Evolutionary conservation across 2,797 vertebrate genomes (phyloP).

Genomic region (Gobio occitaniae): DNA sequence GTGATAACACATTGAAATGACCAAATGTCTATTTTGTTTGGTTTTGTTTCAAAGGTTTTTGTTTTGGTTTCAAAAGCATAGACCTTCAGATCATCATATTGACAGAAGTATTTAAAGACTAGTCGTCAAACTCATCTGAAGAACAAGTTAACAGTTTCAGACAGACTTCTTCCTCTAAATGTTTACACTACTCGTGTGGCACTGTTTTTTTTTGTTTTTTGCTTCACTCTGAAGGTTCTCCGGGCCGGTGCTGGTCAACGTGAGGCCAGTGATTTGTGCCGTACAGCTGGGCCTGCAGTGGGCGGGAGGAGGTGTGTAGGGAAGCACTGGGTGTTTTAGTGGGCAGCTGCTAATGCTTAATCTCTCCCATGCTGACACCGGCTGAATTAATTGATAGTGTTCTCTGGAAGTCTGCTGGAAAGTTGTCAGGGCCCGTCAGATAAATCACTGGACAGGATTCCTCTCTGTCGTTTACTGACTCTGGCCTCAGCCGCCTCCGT

Average conservation of each 20-base stretch:
- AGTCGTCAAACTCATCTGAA: background rate
- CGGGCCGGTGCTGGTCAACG: constrained; percentile 63
- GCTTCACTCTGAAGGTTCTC: constrained; percentile 60
- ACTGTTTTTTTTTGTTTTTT: constrained; percentile 49
- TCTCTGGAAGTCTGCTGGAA: constrained; percentile 80
- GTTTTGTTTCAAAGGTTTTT: background rate
- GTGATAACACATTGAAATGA: background rate
- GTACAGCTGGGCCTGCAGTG: constrained; percentile 72
- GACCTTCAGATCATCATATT: background rate
- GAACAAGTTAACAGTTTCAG: background rate
- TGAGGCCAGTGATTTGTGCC: constrained; percentile 77
- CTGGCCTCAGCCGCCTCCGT: constrained; percentile 62
- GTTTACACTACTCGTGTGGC: constrained; percentile 54
- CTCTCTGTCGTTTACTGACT: constrained; percentile 63
- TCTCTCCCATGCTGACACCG: constrained; percentile 79
- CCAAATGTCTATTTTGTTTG: background rate
- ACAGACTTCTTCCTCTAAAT: constrained; percentile 12
- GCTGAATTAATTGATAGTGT: constrained; percentile 83
- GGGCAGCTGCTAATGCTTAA: constrained; percentile 83
- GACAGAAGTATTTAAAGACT: background rate
- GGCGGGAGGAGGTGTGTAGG: constrained; percentile 30
- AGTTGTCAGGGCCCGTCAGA: constrained; percentile 78
- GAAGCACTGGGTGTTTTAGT: constrained; percentile 69
- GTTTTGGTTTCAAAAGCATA: background rate
- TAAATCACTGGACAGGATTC: constrained; percentile 80